Percentiles rank a stretch among this genome's conserved stretches.
Conservation (phyloP, 2,113 vertebrate genomes). For the human region DNA sequence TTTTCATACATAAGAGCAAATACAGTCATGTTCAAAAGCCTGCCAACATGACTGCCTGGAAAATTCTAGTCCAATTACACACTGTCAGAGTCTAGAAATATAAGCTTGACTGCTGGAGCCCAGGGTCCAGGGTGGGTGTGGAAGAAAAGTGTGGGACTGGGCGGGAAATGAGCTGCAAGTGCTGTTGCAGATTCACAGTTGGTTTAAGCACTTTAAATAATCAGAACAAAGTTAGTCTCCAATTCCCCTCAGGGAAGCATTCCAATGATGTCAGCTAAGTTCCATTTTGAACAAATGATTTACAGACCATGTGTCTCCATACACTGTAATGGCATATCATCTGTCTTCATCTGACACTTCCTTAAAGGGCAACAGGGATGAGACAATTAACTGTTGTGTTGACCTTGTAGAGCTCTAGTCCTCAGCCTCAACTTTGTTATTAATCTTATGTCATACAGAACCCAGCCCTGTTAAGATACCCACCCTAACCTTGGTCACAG, state of each 20-base stretch:
- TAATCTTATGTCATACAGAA: neutral
- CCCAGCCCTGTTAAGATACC: neutral
- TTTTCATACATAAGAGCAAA: neutral
- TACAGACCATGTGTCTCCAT: neutral
- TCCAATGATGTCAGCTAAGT: neutral
- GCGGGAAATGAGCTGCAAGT: neutral
- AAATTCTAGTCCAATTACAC: neutral
- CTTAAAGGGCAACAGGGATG: neutral
- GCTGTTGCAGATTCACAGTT: neutral
- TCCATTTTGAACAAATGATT: neutral
- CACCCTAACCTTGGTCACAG: neutral
- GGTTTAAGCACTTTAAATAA: neutral
- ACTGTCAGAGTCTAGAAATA: neutral
- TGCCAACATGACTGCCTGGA: neutral
- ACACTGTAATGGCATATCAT: neutral
- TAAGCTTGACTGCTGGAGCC: neutral
- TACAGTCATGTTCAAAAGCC: neutral
- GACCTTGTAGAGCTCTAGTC: neutral
- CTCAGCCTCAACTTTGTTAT: neutral
- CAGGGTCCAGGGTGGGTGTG: neutral
- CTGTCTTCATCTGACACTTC: neutral
- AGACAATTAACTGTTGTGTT: neutral
- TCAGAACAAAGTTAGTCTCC: neutral
- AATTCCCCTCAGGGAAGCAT: neutral
- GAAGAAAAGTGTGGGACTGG: neutral